These are phyloP conservation scores for Criorhina ranunculi DNA, from an alignment of 2,888 invertebrate genomes.

Conservation along the genomic window DNA sequence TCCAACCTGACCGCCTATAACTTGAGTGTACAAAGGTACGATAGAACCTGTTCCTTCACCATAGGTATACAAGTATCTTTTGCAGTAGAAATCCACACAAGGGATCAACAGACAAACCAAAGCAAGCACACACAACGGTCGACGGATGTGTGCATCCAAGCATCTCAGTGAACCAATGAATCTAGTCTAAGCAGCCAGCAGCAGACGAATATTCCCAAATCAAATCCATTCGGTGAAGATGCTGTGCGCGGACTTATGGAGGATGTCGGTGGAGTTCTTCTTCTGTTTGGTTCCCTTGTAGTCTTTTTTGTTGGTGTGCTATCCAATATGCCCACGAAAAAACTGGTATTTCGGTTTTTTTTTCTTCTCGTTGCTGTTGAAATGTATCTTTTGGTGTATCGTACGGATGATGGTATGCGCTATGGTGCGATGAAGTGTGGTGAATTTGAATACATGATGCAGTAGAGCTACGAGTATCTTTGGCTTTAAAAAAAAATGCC, in stretches of 20 bases:
- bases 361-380: constrained; percentile 23
- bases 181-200: constrained; percentile 55
- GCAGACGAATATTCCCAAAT: constrained; percentile 42
- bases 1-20: constrained; percentile 70
- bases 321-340: constrained; percentile 60
- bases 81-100: constrained; percentile 36
- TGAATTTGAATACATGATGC: constrained; percentile 25
- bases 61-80: constrained; percentile 8
- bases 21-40: constrained; percentile 45
- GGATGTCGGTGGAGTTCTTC: neutral
- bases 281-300: constrained; percentile 4
- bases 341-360: constrained; percentile 68
- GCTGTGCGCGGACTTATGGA: constrained; percentile 17
- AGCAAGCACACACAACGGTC: constrained; percentile 16
- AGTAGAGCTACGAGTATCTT: too few species aligned
- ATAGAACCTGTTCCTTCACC: constrained; percentile 71
- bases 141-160: constrained; percentile 44
- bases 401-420: neutral
- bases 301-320: constrained; percentile 30
- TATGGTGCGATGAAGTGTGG: constrained; percentile 45
- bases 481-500: too few species aligned
- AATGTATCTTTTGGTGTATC: constrained; percentile 25
- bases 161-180: constrained; percentile 74
- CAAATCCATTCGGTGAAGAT: constrained; percentile 54
- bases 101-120: constrained; percentile 45